phyloP scores from a whole-genome alignment of 2,888 invertebrate species.

The Geotrupes spiniger region DNA sequence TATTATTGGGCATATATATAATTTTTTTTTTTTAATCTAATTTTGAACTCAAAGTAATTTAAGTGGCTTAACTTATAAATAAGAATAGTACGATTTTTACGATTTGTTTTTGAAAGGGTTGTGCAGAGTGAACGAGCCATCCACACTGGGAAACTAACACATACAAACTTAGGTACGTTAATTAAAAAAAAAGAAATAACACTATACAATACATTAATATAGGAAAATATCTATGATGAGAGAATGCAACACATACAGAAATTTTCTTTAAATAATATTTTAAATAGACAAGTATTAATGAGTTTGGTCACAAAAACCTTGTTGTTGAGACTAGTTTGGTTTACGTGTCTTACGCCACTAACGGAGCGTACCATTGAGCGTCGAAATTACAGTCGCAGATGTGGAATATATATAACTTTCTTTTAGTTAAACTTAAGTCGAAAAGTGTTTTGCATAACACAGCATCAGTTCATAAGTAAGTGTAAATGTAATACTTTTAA shows the following conservation, averaged over 20 bases:
- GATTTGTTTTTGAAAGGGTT: too few species aligned
- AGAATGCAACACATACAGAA: constrained; percentile 41
- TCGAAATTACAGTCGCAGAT: constrained; percentile 24
- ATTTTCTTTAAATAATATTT: constrained; percentile 22
- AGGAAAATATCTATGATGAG: constrained; percentile 45
- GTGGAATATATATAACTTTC: constrained; percentile 24
- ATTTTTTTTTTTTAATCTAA: constrained; percentile 3
- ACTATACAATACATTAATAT: constrained; percentile 36
- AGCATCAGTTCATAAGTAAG: constrained; percentile 15
- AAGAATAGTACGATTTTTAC: too few species aligned
- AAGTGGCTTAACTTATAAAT: too few species aligned
- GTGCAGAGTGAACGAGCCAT: constrained; percentile 31
- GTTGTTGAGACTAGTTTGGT: constrained; percentile 46
- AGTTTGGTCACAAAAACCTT: constrained; percentile 41
- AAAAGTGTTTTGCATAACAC: constrained; percentile 27
- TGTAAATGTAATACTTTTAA: constrained; percentile 10
- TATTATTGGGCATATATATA: background rate
- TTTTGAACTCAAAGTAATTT: constrained; percentile 9
- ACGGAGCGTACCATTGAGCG: constrained; percentile 27
- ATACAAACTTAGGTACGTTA: constrained; percentile 47
- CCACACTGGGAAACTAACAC: constrained; percentile 45
- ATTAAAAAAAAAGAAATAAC: constrained; percentile 38
- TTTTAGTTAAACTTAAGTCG: constrained; percentile 25
- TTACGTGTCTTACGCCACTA: constrained; percentile 34
- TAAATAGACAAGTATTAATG: constrained; percentile 28